phyloP scores from a whole-genome alignment of 2,113 vertebrate genomes.

The Fukomys damarensis region DNA sequence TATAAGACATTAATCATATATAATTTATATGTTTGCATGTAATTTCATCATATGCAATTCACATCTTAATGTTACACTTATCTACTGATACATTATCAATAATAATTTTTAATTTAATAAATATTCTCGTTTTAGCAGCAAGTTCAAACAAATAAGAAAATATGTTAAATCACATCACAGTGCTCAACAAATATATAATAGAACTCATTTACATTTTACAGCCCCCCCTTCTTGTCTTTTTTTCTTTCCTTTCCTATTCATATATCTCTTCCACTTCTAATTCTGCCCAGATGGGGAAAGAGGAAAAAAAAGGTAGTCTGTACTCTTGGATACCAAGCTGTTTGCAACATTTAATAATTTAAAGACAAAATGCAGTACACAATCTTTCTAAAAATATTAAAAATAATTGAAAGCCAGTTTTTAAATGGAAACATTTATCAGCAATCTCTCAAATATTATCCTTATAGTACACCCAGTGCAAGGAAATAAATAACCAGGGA shows the following conservation, averaged over 20 bases:
- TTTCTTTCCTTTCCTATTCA: not conserved
- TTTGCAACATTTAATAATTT: not conserved
- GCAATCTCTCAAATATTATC: not conserved
- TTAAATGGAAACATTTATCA: conserved; percentile 39
- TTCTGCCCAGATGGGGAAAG: not conserved
- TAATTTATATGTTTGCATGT: not conserved
- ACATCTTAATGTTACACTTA: not conserved
- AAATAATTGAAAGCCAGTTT: not conserved
- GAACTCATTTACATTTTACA: not conserved
- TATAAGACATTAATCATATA: not conserved
- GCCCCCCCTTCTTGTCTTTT: not conserved
- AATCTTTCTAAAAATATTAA: not conserved
- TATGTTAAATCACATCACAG: not conserved
- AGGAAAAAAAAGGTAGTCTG: not conserved
- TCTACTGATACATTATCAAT: not conserved
- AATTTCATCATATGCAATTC: not conserved
- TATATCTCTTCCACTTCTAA: not conserved
- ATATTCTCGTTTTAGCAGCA: not conserved
- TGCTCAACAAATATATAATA: not conserved
- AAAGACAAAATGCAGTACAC: not conserved
- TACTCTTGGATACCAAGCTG: not conserved
- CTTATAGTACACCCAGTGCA: not conserved
- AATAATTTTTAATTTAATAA: not conserved
- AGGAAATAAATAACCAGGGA: conserved; percentile 18
- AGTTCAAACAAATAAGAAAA: not conserved